Conservation (phyloP, 2,888 invertebrate genomes). For the Odontocerum albicorne region DNA sequence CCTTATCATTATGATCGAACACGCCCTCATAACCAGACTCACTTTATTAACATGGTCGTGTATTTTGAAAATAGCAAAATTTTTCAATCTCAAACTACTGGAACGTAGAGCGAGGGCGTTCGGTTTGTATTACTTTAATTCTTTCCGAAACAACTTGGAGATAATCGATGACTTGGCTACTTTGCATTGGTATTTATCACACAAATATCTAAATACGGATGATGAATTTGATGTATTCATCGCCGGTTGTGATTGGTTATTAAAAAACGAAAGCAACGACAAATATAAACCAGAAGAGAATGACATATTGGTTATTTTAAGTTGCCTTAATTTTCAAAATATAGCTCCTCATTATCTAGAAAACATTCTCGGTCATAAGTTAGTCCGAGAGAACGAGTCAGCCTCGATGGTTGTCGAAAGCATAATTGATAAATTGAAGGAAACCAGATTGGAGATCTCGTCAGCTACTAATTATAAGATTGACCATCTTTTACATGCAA, state of each 20-base stretch:
- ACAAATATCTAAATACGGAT: constrained; percentile 40
- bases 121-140: constrained; percentile 43
- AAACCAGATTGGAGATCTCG: constrained; percentile 2
- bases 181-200: constrained; percentile 44
- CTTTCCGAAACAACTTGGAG: constrained; percentile 42
- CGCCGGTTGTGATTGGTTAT: constrained; percentile 46
- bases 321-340: constrained; percentile 23
- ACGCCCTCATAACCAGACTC: constrained; percentile 26
- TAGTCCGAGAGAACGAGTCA: constrained; percentile 14
- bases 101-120: constrained; percentile 21
- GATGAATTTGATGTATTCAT: constrained; percentile 45
- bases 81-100: constrained; percentile 11
- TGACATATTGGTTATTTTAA: constrained; percentile 24
- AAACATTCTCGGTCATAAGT: constrained; percentile 8
- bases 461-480: constrained; percentile 1
- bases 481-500: constrained; percentile 1
- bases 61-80: constrained; percentile 23
- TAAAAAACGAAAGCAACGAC: constrained; percentile 38
- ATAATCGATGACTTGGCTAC: constrained; percentile 41
- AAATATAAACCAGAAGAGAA: no score
- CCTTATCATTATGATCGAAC: constrained; percentile 41
- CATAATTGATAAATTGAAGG: no score
- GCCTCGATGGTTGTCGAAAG: constrained; percentile 20
- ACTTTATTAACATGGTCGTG: constrained; percentile 20
- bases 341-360: constrained; percentile 14